Evolutionary conservation across 2,113 vertebrate genomes (phyloP), one percentile per base, ranked within the genome.

Genomic region (Channa maculata): DNA sequence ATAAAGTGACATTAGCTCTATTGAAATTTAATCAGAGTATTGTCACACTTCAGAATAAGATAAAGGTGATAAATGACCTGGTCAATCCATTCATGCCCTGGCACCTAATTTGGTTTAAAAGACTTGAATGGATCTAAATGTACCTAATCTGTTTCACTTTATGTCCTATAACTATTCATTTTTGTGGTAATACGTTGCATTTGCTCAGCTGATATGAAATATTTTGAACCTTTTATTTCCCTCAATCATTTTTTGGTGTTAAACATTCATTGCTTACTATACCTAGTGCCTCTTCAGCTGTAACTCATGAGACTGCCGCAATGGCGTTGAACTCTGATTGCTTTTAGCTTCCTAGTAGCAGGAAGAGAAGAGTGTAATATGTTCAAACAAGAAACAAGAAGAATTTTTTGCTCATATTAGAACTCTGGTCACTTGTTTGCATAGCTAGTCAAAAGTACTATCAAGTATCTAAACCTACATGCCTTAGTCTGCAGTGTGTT

Each of bases 331-430:
- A 62, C 75, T 89, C 38, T 4, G 44, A 63, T 51, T 77, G 75
- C 71, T 84, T 88, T 85, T 71, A 80, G 67, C 72, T 84, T 83
- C 78, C 61, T 33, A 70, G 74, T 57, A 75, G 73, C 74, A 70
- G 62, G 57, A 81, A 71, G 62, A 77, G 72, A 76, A 69, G 67
- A 80, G 58, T 55, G 62, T 82, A 81, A 84, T 90, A 83, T 81
- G 79, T 86, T 85, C 80, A 70, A 87, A 84, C 81, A 80, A 24
- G 24, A 24, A 24, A 24, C 24, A 24, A 24, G 24, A 24, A 24
- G 24, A 41, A 41, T 2, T 41, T 41, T 41, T 7, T 41, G 39
- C 39, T 5, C 6, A 7, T 41, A 7, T 7, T 41, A 41, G 39
- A 4, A 41, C 5, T 53, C 61, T 44, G 33, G 41, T 52, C n/a